These are phyloP conservation scores for Suncus etruscus DNA, from an alignment of 2,113 vertebrate genomes.

Conservation along the genomic window DNA sequence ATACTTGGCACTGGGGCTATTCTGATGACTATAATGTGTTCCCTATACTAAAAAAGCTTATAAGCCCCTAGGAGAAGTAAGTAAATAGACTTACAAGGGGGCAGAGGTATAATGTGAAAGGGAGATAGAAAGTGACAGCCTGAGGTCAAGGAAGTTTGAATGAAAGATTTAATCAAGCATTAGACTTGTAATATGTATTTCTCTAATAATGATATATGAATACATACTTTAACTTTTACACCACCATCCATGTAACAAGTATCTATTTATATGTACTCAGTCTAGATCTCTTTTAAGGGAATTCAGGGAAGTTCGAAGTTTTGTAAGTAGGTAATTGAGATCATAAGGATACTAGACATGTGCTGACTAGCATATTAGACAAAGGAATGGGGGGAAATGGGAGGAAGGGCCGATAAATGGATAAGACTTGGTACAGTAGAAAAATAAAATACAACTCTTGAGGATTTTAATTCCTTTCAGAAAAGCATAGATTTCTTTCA, in stretches of 20 bases:
- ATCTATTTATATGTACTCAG: neutral
- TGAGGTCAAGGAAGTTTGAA: neutral
- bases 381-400: neutral
- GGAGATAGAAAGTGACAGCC: neutral
- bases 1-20: neutral
- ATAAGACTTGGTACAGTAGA: neutral
- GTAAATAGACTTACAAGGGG: neutral
- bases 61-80: neutral
- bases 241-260: neutral
- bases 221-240: too few relatives aligned
- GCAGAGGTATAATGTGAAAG: neutral
- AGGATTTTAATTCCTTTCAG: neutral
- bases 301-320: constrained; percentile 9
- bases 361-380: neutral
- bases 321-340: neutral
- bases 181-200: neutral
- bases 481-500: constrained; percentile 28
- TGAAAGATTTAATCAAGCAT: neutral
- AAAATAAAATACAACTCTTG: neutral
- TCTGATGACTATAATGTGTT: neutral
- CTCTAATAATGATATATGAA: too few relatives aligned
- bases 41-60: neutral
- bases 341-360: neutral
- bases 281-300: neutral
- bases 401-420: neutral